Evolutionary conservation across 1,140 invertebrate species (phyloP), one percentile per base, ranked within the genome.

Genomic region (Aradophagus sp.): DNA sequence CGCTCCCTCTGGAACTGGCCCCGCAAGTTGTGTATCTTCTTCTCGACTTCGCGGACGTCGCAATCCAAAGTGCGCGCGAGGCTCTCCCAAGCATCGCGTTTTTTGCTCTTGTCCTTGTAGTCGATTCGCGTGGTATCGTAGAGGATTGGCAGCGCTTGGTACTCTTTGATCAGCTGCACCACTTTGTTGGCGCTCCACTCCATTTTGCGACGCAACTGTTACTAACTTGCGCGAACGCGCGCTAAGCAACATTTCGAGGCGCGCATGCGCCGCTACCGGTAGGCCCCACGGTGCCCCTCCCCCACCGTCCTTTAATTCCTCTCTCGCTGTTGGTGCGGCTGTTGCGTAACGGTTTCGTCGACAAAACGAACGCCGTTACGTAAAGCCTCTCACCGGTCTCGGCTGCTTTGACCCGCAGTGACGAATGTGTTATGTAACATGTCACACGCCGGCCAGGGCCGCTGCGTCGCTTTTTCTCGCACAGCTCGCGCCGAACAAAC

Each of bases 181-280:
- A 70, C 67, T 48, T 27, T 63, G 36, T 70, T 59, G 23, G 58
- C 36, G 29, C 59, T 70, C 67, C 67, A 70, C 58, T 70, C 67
- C 67, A 70, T 70, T 70, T 58, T 70, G 58, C 52, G 52, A 63
- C 59, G 44, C 52, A 62, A 63, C 67, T 56, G 67, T 70, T 70
- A 63, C 67, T 70, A 70, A 63, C 58, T 63, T 58, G 67, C 15
- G 52, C 36, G 44, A 62, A 11, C 36, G 23, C 48, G 42, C 45
- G 50, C 34, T 32, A 52, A 50, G 66, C 47, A 42, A 62, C 67
- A 62, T 44, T 11, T 41, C 5, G 11, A 26, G 20, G 1, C 6
- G 48, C 65, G 65, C 65, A 55, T 62, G 56, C 62, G 44, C 32
- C 16, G 12, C 5, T 1, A 2, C 17, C 16, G 20, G 17, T 12